Evolutionary conservation across 30 jellyfish, hydroid and myxozoan genomes (phyloP), one percentile per base, ranked within the genome.

Genomic region (Aurelia sp.): DNA sequence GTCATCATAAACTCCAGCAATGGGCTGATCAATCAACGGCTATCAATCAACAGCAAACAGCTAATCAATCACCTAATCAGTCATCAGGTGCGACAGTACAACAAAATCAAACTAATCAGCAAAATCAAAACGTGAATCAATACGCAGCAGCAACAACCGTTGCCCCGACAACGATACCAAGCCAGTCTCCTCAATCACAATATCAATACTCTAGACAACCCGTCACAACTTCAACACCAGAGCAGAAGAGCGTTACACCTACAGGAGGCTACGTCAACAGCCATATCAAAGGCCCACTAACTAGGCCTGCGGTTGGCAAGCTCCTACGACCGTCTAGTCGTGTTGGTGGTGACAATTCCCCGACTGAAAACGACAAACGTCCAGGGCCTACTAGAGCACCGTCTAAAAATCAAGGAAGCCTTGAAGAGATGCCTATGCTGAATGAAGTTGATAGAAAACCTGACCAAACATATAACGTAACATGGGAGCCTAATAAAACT

Each of bases 241-340:
- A 84, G 12, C 82, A 71, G 7, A 84, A 76, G 68, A 84, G 93
- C 88, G 27, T 35, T 13, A 84, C 93, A 2, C 91, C 91, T 13
- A 81, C 85, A 16, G 76, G 82, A 22, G 87, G 88, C 15, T 18
- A 38, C 9, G 13, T 63, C 38, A 41, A 64, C 19, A 69, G 72
- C 67, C 59, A 65, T 22, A 87, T 84, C 24, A 84, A 84, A 24
- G 93, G 93, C 15, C 93, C 93, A 27, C 33, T 84, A 57, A 84
- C 93, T 19, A 59, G 93, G 53, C 93, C 93, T 8, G 78, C 93
- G 19, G 48, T 73, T 20, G 88, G 81, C 50, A 44, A 31, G 16
- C 74, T 62, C 16, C 22, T 48, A 5, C 78, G 57, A 5, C 89
- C 89, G 8, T 63, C 72, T 0, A 19, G 72, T 16, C 60, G 60